Evolutionary conservation across 2,113 vertebrate species (phyloP).

Genomic region (Bettongia penicillata): DNA sequence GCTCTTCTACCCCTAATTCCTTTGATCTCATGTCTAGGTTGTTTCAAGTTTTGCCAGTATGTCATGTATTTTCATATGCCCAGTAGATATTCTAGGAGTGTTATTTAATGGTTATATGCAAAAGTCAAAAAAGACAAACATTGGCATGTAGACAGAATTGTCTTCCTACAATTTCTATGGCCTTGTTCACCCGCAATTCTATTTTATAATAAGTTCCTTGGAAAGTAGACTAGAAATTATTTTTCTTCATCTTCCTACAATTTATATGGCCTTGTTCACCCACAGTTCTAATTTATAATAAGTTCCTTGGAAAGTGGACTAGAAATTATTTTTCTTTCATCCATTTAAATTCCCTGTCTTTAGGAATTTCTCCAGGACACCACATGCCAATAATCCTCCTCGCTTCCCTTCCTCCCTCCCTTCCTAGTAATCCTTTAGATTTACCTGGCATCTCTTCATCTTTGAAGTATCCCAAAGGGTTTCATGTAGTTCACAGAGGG

Average conservation of each 20-base stretch:
- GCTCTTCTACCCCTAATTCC: background rate
- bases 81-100: background rate
- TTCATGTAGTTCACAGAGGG: background rate
- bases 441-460: background rate
- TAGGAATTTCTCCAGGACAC: background rate
- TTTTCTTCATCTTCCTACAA: slow-evolving; percentile 5
- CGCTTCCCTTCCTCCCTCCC: too few species aligned
- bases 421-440: too few species aligned
- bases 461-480: background rate
- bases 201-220: background rate
- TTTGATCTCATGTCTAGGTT: background rate
- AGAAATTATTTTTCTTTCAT: background rate
- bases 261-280: background rate
- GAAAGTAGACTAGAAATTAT: background rate
- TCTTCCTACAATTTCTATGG: slow-evolving; percentile 7
- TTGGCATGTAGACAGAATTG: background rate
- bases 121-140: background rate
- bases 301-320: background rate
- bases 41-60: background rate
- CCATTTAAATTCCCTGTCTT: background rate
- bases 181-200: background rate
- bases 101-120: background rate
- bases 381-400: background rate
- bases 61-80: background rate
- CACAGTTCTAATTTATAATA: background rate